phyloP scores from a whole-genome alignment of 2,797 vertebrate genomes.

The Rhyacichthys aspro region DNA sequence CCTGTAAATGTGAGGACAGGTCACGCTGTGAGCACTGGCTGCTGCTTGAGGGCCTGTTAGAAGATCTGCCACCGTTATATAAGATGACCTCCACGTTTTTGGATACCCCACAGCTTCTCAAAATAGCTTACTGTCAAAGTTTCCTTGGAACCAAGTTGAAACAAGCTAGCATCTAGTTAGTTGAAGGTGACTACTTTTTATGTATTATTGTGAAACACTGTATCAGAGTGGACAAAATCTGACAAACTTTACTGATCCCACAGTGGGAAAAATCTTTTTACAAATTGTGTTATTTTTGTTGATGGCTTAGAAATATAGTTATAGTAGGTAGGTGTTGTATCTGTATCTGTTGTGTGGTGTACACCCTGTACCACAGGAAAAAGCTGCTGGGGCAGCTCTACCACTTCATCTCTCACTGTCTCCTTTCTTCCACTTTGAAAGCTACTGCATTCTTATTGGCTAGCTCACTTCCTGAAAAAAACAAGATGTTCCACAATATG shows the following conservation, averaged over 20 bases:
- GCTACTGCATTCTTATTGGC: conserved; percentile 44
- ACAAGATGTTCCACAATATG: conserved; percentile 17
- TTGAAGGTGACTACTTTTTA: no score
- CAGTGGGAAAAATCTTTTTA: no score
- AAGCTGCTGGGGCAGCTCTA: conserved; percentile 68
- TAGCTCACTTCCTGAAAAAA: conserved; percentile 51
- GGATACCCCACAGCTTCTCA: conserved; percentile 4
- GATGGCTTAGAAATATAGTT: not conserved
- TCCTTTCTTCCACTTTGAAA: conserved; percentile 41
- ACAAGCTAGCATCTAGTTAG: no score
- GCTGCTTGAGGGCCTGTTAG: conserved; percentile 11
- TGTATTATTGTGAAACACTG: no score
- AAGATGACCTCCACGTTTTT: conserved; percentile 22
- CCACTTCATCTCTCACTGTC: conserved; percentile 34
- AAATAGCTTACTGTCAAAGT: conserved; percentile 2
- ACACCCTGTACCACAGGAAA: conserved; percentile 68
- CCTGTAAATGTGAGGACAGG: not conserved
- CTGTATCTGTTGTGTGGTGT: conserved; percentile 14
- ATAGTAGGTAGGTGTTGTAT: not conserved
- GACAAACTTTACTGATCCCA: no score
- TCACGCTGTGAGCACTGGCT: conserved; percentile 11
- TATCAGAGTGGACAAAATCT: no score
- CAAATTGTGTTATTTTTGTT: not conserved
- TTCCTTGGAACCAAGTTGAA: no score
- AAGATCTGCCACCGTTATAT: conserved; percentile 25